Evolutionary conservation across 2,888 invertebrate genomes (phyloP).

Genomic region (Caenorhabditis japonica): DNA sequence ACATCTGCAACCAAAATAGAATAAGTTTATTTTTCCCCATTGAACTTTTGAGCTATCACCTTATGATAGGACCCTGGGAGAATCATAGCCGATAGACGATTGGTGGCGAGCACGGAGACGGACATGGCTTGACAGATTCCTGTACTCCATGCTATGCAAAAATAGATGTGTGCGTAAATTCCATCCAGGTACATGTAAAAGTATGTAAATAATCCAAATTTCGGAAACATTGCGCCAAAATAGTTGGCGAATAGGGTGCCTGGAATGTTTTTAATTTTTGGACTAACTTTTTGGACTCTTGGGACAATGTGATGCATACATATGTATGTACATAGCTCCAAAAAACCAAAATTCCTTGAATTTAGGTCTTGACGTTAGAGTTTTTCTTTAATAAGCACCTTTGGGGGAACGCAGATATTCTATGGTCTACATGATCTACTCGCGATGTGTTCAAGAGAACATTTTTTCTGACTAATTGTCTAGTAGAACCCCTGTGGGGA

Average conservation of each 20-base stretch:
- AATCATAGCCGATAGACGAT: conserved; percentile 41
- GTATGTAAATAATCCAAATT: conserved; percentile 18
- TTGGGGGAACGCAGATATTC: too few relatives aligned
- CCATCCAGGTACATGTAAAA: conserved; percentile 24
- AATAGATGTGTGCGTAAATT: conserved; percentile 32
- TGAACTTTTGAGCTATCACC: conserved; percentile 7
- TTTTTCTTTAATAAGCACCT: too few relatives aligned
- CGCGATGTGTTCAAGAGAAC: too few relatives aligned
- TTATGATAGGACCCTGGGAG: conserved; percentile 29
- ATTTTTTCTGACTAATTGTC: too few relatives aligned
- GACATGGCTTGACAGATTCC: conserved; percentile 48
- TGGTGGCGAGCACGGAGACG: conserved; percentile 40
- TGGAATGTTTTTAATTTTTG: conserved; percentile 8
- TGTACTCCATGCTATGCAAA: conserved; percentile 48
- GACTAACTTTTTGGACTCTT: too few relatives aligned
- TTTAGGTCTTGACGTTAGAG: too few relatives aligned
- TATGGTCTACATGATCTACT: too few relatives aligned
- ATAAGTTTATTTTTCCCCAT: too few relatives aligned
- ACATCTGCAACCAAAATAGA: conserved; percentile 21
- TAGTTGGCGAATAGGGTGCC: conserved; percentile 40
- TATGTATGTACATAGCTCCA: too few relatives aligned
- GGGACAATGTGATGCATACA: too few relatives aligned
- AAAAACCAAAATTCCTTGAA: too few relatives aligned
- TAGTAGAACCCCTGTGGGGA: too few relatives aligned
- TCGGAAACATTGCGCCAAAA: conserved; percentile 46